Evolutionary conservation across 30 jellyfish, hydroid and myxozoan species (phyloP).

Genomic region (Hydractinia echinata): DNA sequence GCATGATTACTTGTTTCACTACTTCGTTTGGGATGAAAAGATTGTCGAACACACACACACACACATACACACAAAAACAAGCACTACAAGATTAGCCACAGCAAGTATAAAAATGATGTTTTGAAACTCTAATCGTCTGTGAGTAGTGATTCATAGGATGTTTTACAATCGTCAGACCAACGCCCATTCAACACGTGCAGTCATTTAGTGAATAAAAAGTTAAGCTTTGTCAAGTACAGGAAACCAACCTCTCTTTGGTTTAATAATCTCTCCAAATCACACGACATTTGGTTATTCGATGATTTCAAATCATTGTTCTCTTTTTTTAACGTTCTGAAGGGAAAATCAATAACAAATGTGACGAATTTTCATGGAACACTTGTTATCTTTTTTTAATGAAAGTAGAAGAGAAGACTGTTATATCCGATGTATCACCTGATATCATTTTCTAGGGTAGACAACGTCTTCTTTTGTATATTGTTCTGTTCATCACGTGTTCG

Average conservation of each 20-base stretch:
- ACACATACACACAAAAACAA: too few species aligned
- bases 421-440: slow-evolving; percentile 18
- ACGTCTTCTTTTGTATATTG: slow-evolving; percentile 38
- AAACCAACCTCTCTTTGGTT: slow-evolving; percentile 57
- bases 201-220: too few species aligned
- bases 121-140: too few species aligned
- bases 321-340: neutral
- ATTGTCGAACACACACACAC: too few species aligned
- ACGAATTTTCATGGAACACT: neutral
- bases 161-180: too few species aligned
- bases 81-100: too few species aligned
- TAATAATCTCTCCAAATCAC: slow-evolving; percentile 59
- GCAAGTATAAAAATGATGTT: too few species aligned
- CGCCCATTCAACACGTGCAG: too few species aligned
- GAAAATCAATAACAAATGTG: neutral
- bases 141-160: too few species aligned
- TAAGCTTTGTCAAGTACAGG: neutral
- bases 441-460: slow-evolving; percentile 43
- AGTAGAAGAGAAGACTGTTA: neutral
- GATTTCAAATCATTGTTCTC: slow-evolving; percentile 45
- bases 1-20: too few species aligned
- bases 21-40: too few species aligned
- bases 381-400: neutral
- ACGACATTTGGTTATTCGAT: slow-evolving; percentile 52
- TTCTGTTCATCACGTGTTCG: slow-evolving; percentile 64